Percentiles rank a stretch among this genome's conserved stretches.
Conservation (phyloP, 2,888 invertebrate species). For the Emmelina monodactyla region DNA sequence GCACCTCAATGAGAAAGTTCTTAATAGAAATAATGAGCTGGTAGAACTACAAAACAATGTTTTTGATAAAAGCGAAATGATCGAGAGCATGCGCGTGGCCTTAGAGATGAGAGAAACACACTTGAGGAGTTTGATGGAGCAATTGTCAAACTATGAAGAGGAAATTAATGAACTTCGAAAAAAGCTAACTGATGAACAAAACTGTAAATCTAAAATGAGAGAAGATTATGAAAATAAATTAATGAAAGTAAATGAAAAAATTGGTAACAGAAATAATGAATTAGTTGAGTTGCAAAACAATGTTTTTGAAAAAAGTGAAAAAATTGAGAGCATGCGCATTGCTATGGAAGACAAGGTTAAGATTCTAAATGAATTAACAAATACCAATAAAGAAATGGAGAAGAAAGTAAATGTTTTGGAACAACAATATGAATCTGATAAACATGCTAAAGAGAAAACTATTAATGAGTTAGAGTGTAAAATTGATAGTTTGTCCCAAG, state of each 20-base stretch:
- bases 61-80: conserved; percentile 36
- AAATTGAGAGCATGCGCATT: too few species aligned
- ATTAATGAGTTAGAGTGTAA: too few species aligned
- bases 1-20: conserved; percentile 46
- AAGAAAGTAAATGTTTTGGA: conserved; percentile 19
- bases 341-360: conserved; percentile 16
- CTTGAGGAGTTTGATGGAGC: too few species aligned
- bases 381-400: conserved; percentile 18
- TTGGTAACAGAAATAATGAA: conserved; percentile 15
- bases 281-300: conserved; percentile 15
- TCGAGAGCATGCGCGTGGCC: conserved; percentile 20
- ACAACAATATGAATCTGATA: conserved; percentile 23
- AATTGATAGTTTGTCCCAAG: too few species aligned
- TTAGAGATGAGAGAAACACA: background rate
- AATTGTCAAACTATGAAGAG: too few species aligned
- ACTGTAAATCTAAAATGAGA: conserved; percentile 12
- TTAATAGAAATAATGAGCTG: conserved; percentile 48
- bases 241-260: conserved; percentile 13
- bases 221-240: conserved; percentile 13
- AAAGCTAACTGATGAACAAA: too few species aligned
- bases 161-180: too few species aligned
- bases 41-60: conserved; percentile 46
- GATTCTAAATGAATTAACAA: background rate
- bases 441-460: conserved; percentile 22
- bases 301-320: conserved; percentile 12